Conservation (phyloP, 2,888 invertebrate species). For the Fragum whitleyi region DNA sequence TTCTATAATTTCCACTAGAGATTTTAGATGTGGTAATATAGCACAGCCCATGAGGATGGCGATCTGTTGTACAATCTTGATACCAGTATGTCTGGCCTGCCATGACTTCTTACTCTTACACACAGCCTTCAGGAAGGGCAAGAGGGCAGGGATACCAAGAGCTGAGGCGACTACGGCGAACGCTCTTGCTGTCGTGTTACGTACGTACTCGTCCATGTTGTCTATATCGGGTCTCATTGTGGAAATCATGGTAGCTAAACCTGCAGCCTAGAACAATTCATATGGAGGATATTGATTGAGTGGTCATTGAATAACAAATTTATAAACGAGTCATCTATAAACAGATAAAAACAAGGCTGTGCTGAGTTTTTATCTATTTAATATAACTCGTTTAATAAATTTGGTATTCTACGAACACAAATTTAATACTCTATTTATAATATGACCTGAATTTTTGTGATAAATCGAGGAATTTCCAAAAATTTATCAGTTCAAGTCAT, state of each 20-base stretch:
- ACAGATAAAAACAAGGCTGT: too few relatives aligned
- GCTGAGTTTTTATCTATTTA: too few relatives aligned
- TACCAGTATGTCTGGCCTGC: conserved; percentile 98
- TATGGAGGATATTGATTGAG: too few relatives aligned
- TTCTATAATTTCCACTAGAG: conserved; percentile 99
- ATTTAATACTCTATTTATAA: too few relatives aligned
- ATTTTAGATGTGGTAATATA: conserved; percentile 98
- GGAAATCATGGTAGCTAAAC: conserved; percentile 99
- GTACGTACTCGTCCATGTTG: conserved; percentile 99
- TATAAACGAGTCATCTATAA: background rate
- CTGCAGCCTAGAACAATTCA: conserved; percentile 92
- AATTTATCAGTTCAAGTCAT: too few relatives aligned
- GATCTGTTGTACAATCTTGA: conserved; percentile 99
- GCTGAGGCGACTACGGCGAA: conserved; percentile 99
- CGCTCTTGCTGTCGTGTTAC: conserved; percentile 99
- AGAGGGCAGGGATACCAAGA: conserved; percentile 97
- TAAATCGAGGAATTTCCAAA: too few relatives aligned
- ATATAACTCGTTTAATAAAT: too few relatives aligned
- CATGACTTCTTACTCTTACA: conserved; percentile 99
- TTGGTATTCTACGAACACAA: too few relatives aligned
- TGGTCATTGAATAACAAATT: too few relatives aligned
- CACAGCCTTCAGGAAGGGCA: conserved; percentile 99
- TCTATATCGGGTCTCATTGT: conserved; percentile 99
- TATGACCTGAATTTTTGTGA: too few relatives aligned
- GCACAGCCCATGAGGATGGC: conserved; percentile 99